Evolutionary conservation across 2,888 invertebrate genomes (phyloP).

Genomic region (Eupithecia exiguata): DNA sequence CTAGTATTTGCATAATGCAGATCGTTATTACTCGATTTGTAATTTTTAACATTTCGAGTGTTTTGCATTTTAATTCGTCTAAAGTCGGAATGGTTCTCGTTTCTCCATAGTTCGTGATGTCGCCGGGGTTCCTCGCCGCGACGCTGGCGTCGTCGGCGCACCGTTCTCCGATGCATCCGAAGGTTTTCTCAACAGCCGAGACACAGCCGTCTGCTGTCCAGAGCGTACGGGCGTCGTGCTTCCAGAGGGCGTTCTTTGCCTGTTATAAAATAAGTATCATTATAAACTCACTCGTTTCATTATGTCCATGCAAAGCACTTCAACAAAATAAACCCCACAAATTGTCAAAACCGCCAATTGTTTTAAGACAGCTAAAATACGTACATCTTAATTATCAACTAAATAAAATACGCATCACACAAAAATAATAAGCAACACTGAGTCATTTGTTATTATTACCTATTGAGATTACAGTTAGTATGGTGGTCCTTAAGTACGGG

Average conservation of each 20-base stretch:
- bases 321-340: constrained; percentile 38
- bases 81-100: constrained; percentile 90
- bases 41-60: constrained; percentile 21
- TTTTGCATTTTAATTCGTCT: constrained; percentile 61
- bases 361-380: constrained; percentile 6
- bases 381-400: constrained; percentile 33
- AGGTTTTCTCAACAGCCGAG: constrained; percentile 86
- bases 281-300: constrained; percentile 21
- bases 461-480: constrained; percentile 79
- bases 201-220: constrained; percentile 85
- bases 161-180: constrained; percentile 88
- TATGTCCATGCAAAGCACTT: constrained; percentile 50
- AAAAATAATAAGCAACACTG: constrained; percentile 37
- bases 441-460: constrained; percentile 69
- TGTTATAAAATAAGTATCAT: constrained; percentile 58
- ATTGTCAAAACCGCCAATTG: constrained; percentile 38
- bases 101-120: constrained; percentile 79
- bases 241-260: constrained; percentile 90
- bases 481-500: constrained; percentile 80
- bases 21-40: constrained; percentile 37
- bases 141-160: constrained; percentile 74
- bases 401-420: constrained; percentile 10
- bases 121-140: constrained; percentile 73
- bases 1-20: constrained; percentile 54
- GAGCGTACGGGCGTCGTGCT: constrained; percentile 88